These are phyloP conservation scores for Argyrosomus regius DNA, from an alignment of 2,797 vertebrate species.

Conservation along the genomic window DNA sequence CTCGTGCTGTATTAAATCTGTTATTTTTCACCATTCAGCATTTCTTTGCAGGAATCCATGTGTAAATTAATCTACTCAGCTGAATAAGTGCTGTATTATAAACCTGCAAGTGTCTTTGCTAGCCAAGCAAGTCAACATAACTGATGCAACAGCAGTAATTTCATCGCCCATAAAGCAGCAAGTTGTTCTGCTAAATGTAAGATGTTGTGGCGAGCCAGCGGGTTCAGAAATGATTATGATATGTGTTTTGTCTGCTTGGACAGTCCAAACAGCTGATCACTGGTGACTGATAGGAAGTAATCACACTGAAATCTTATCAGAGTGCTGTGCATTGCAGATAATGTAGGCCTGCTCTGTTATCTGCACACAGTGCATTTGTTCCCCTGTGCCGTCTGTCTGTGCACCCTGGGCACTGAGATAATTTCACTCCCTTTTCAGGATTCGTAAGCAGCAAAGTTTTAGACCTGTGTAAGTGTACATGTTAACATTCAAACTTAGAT, in stretches of 20 bases:
- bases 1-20: conserved; percentile 47
- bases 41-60: conserved; percentile 73
- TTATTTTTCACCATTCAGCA: conserved; percentile 78
- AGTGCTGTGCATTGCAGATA: conserved; percentile 54
- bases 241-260: conserved; percentile 68
- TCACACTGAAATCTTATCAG: conserved; percentile 78
- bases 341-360: conserved; percentile 65
- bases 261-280: conserved; percentile 69
- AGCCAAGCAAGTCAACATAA: conserved; percentile 73
- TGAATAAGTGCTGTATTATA: conserved; percentile 70
- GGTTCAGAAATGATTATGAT: conserved; percentile 57
- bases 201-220: conserved; percentile 37
- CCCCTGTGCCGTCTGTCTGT: conserved; percentile 39
- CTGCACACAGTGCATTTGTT: conserved; percentile 59
- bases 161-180: conserved; percentile 60
- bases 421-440: conserved; percentile 71
- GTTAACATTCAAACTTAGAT: conserved; percentile 67
- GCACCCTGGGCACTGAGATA: conserved; percentile 69
- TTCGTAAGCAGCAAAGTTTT: conserved; percentile 57
- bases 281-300: conserved; percentile 75
- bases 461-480: conserved; percentile 68
- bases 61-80: conserved; percentile 83
- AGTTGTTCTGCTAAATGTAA: conserved; percentile 54
- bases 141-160: conserved; percentile 68
- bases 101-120: conserved; percentile 69